Evolutionary conservation across 2,113 vertebrate species (phyloP).

Genomic region (Atrichornis clamosus): DNA sequence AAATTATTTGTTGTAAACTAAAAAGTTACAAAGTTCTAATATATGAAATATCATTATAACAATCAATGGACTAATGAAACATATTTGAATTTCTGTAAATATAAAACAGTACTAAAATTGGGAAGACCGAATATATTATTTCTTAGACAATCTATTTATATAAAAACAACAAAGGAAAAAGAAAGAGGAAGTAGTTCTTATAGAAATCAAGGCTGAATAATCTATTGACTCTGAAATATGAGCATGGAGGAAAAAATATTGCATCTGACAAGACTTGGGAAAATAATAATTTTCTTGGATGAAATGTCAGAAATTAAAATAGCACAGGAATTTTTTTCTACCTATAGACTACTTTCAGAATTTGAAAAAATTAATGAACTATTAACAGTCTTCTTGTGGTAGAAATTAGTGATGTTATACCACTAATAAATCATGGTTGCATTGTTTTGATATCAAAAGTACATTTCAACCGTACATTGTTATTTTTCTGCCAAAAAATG

Average conservation of each 20-base stretch:
- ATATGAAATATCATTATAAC: not conserved
- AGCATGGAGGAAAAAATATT: not conserved
- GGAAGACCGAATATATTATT: not conserved
- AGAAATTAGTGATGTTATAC: not conserved
- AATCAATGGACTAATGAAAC: not conserved
- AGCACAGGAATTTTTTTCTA: not conserved
- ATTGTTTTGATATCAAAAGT: not conserved
- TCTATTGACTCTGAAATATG: not conserved
- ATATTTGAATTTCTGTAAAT: not conserved
- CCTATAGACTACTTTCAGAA: not conserved
- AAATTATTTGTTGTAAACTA: not conserved
- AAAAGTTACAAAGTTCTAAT: not conserved
- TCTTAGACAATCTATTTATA: not conserved
- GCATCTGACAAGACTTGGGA: not conserved
- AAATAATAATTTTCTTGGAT: not conserved
- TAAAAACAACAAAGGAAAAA: not conserved
- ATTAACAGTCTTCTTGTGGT: not conserved
- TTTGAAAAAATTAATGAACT: not conserved
- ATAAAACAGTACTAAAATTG: not conserved
- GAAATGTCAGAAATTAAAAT: not conserved
- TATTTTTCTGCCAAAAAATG: not conserved
- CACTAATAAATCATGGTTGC: not conserved
- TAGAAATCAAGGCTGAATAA: not conserved
- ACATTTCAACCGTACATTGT: not conserved
- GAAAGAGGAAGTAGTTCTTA: not conserved